Base-by-base conservation (phyloP, 2,888 invertebrate species). In the Leptopilina syphax region DNA sequence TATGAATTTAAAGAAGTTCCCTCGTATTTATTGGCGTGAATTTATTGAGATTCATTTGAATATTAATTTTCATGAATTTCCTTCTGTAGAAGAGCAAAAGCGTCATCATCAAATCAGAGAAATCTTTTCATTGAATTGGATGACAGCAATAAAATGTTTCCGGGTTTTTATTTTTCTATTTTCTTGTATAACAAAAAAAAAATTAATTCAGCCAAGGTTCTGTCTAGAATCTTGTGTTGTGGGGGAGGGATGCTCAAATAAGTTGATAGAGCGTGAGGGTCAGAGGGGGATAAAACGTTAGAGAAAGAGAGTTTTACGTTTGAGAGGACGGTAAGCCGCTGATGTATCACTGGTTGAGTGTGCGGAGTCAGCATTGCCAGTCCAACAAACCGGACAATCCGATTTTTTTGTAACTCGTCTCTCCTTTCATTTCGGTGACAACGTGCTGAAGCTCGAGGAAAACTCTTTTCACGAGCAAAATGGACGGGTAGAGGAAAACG, bases 341-440 rank as follows among this genome's bases (percentile, higher is more conserved):
- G 87, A 89, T 89, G 89, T 89, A 89, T 89, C 89, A 89, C 88
- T 84, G 87, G 87, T 87, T 88, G 87, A 89, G 87, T 87, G 84
- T 88, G 89, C 88, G 83, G 87, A 89, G 89, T 89, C 89, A 89
- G 89, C 89, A 85, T 84, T 87, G 86, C 86, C 89, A 86, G 86
- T 82, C 88, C 89, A 89, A 87, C 89, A 87, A 88, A 87, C 87
- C 85, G 87, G 87, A 88, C 87, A 88, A 88, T 88, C 87, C 87
- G 87, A 87, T 87, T 86, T 44, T 84, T 83, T 83, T 82, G 76
- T 68, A 73, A 73, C 73, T 73, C 73, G 73, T 44, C 44, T 27
- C 34, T 73, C 34, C n/a, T 47, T 54, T 44, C 57, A 54, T 57
- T 63, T 24, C n/a, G 73, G 34, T 73, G 73, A 73, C 73, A 73